Conservation (phyloP, 2,797 vertebrate genomes). For the Emys orbicularis region DNA sequence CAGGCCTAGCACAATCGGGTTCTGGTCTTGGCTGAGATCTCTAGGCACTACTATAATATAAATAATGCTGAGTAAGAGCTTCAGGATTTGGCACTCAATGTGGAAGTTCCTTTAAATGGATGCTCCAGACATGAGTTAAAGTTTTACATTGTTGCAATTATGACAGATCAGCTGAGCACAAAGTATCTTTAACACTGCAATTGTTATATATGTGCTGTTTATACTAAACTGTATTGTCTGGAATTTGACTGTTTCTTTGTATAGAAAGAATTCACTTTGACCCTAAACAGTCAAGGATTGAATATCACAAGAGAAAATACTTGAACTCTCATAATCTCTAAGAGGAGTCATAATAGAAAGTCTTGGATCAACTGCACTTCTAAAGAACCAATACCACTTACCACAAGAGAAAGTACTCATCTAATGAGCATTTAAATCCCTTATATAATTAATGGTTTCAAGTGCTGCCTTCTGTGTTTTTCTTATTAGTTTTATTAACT, state of each 20-base stretch:
- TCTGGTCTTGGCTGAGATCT: neutral
- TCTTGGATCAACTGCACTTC: conserved; percentile 68
- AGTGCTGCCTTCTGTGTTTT: conserved; percentile 44
- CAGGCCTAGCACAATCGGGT: neutral
- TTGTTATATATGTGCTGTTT: conserved; percentile 31
- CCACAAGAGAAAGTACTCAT: conserved; percentile 36
- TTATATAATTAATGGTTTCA: conserved; percentile 68
- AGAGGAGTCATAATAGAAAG: conserved; percentile 59
- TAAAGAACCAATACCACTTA: conserved; percentile 70
- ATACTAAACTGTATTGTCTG: conserved; percentile 46
- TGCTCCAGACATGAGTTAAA: neutral
- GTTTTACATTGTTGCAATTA: conserved; percentile 36
- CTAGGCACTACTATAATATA: neutral
- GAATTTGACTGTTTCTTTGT: conserved; percentile 73
- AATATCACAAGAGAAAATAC: conserved; percentile 70
- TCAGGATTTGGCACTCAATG: neutral
- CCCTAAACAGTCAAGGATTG: conserved; percentile 64
- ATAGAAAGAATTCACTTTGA: conserved; percentile 73
- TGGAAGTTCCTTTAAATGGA: neutral
- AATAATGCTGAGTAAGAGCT: neutral
- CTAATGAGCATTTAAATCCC: conserved; percentile 69
- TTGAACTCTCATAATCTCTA: conserved; percentile 69
- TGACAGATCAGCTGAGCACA: conserved; percentile 33
- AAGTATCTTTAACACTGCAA: conserved; percentile 19
- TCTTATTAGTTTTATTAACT: conserved; percentile 52